A percentile compares a stretch with the other conserved stretches of the same genome.
These are phyloP conservation scores for Drosophila tristis DNA, from an alignment of 1,140 invertebrate species.

Conservation along the genomic window DNA sequence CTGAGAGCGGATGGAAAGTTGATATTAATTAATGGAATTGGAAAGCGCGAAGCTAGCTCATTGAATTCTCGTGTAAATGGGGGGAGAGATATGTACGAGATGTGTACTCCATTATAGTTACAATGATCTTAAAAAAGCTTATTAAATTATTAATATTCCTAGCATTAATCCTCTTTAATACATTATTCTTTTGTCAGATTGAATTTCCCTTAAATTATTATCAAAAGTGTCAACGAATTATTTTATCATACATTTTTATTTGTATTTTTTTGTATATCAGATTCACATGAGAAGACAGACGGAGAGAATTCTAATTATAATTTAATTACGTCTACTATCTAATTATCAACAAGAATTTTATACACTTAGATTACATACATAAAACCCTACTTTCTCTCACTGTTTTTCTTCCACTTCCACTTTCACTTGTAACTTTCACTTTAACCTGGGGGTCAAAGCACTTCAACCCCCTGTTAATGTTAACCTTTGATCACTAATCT, in stretches of 20 bases:
- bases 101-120: too few species aligned
- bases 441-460: neutral
- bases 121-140: too few species aligned
- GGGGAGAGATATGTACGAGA: too few species aligned
- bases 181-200: too few species aligned
- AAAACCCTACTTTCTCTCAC: slow-evolving; percentile 44
- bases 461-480: neutral
- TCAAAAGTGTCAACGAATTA: neutral
- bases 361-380: slow-evolving; percentile 45
- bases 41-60: too few species aligned
- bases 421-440: slow-evolving; percentile 17
- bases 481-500: slow-evolving; percentile 12
- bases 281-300: slow-evolving; percentile 67
- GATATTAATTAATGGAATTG: too few species aligned
- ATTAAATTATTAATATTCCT: too few species aligned
- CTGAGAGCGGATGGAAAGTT: too few species aligned
- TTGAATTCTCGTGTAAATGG: too few species aligned
- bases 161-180: too few species aligned
- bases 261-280: slow-evolving; percentile 34
- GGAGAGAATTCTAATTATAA: slow-evolving; percentile 60
- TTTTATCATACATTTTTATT: slow-evolving; percentile 31
- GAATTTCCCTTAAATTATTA: neutral
- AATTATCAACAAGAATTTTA: slow-evolving; percentile 61
- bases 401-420: slow-evolving; percentile 12
- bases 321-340: slow-evolving; percentile 74